phyloP scores from a whole-genome alignment of 2,888 invertebrate species.

The Lumbricus terrestris region DNA sequence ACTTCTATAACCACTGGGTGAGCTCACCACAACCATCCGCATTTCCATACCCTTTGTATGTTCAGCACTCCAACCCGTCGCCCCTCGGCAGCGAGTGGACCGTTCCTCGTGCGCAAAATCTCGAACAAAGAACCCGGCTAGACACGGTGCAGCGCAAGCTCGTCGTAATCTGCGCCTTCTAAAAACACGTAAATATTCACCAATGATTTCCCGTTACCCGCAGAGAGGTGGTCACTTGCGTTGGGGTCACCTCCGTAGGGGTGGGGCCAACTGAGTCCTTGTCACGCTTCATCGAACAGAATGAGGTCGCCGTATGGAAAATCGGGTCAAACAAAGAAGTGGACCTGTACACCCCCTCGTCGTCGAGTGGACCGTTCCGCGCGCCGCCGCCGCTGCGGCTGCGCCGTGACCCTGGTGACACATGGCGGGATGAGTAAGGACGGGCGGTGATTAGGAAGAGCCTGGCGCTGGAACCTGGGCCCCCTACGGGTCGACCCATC shows the following conservation, averaged over 20 bases:
- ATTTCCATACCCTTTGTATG: background rate
- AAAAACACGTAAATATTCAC: background rate
- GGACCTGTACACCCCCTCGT: background rate
- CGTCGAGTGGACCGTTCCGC: background rate
- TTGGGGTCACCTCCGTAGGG: background rate
- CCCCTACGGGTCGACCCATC: background rate
- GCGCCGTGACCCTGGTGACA: constrained; percentile 15
- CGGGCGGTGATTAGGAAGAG: background rate
- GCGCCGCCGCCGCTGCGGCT: background rate
- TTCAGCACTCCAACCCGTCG: background rate
- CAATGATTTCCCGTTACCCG: background rate
- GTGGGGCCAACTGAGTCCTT: background rate
- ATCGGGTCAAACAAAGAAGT: background rate
- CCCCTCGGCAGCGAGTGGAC: background rate
- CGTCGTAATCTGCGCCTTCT: background rate
- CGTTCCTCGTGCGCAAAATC: background rate
- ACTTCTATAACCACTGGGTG: background rate
- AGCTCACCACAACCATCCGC: background rate
- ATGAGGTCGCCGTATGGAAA: background rate
- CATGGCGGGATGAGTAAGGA: constrained; percentile 16
- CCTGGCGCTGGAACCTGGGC: background rate
- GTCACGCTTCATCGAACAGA: background rate
- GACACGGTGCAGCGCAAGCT: background rate
- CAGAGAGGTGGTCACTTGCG: background rate
- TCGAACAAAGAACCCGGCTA: background rate